Percentiles rank a stretch among this genome's conserved stretches.
Evolutionary conservation across 2,797 vertebrate genomes (phyloP).

Genomic region (Enteromius treurensis): DNA sequence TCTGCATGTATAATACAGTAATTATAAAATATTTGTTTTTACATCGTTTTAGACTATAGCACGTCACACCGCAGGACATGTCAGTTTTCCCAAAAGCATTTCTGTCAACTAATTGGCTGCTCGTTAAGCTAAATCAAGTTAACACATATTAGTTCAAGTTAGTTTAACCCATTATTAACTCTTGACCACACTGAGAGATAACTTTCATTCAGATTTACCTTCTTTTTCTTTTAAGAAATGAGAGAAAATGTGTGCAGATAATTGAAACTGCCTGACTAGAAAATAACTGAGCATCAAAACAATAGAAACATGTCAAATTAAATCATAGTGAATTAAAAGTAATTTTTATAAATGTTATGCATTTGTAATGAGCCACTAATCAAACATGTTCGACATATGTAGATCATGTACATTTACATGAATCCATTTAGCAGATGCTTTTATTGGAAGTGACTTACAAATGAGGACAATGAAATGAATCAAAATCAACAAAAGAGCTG

Average conservation of each 20-base stretch:
- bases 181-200: background rate
- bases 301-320: background rate
- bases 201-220: no score
- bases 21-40: background rate
- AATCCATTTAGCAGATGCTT: background rate
- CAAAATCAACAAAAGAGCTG: background rate
- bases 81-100: background rate
- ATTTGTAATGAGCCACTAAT: background rate
- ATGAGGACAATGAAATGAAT: background rate
- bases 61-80: background rate
- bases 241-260: background rate
- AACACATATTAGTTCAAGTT: background rate
- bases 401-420: background rate
- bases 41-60: background rate
- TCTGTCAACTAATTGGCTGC: background rate
- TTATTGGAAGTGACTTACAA: background rate
- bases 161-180: conserved; percentile 3
- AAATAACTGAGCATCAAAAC: background rate
- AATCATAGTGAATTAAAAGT: background rate
- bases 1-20: background rate
- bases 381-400: background rate
- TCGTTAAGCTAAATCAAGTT: background rate
- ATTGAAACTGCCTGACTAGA: background rate
- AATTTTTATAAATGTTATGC: conserved; percentile 3
- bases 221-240: background rate